These are phyloP conservation scores for Brenthis ino DNA, from an alignment of 2,888 invertebrate genomes.

Conservation along the genomic window DNA sequence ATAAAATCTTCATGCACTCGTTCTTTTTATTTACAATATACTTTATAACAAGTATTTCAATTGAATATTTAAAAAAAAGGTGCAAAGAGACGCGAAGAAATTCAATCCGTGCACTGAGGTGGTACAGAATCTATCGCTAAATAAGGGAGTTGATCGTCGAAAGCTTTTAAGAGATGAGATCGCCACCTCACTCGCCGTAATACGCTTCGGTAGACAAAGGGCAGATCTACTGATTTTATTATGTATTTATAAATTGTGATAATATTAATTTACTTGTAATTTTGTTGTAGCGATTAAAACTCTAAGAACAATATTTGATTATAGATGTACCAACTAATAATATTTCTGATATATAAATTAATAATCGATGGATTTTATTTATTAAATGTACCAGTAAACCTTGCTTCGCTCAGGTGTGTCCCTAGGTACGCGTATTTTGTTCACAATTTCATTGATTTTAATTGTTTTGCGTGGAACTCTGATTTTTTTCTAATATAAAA, in stretches of 20 bases:
- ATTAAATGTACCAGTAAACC: too few relatives aligned
- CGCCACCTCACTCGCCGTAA: constrained; percentile 45
- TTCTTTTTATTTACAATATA: background rate
- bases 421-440: too few relatives aligned
- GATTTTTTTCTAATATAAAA: too few relatives aligned
- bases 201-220: constrained; percentile 41
- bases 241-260: constrained; percentile 4
- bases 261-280: constrained; percentile 3
- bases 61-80: constrained; percentile 12
- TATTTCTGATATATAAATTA: too few relatives aligned
- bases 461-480: too few relatives aligned
- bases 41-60: constrained; percentile 6
- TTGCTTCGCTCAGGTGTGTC: too few relatives aligned
- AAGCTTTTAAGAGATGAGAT: constrained; percentile 72
- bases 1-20: background rate
- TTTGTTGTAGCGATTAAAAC: constrained; percentile 7
- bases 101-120: constrained; percentile 24
- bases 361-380: too few relatives aligned
- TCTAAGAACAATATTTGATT: background rate
- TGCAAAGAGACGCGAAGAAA: constrained; percentile 18
- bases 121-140: constrained; percentile 39
- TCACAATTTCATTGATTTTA: too few relatives aligned
- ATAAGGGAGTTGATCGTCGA: constrained; percentile 53
- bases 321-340: background rate
- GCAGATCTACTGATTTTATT: constrained; percentile 15